Base-by-base conservation (phyloP, 1,140 invertebrate genomes). In the Drosophila santomea region DNA sequence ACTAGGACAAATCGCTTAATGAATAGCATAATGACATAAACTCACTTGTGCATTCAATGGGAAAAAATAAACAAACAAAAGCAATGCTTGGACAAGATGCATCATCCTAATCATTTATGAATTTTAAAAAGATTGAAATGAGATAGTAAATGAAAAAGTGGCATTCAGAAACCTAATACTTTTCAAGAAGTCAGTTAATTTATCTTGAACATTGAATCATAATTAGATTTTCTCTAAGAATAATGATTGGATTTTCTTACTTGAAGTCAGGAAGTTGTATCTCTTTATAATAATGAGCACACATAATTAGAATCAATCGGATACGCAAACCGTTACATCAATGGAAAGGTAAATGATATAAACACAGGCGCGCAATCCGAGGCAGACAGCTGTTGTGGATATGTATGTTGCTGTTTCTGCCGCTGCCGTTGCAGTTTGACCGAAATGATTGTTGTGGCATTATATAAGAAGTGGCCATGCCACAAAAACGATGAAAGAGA, bases 381-480 rank as follows among this genome's bases (percentile, higher is more conserved):
- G 44, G 71, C 71, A 71, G 58, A 80, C 69, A 78, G 73, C 73
- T 75, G 73, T 74, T 75, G 72, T 15, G 57, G 48, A 74, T 56
- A 20, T 41, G 57, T 35, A 32, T 54, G 61, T 4, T 4, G 25
- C 23, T 25, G 23, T 4, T 4, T 4, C 23, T 25, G 23, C 52
- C 17, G 50, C 38, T 54, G 80, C 52, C 60, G 83, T 76, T 88
- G 83, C 83, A 83, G 83, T 64, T 72, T 83, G 80, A 81, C 76
- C 83, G 79, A 88, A 88, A 88, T 89, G 84, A 88, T 88, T 83
- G 83, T 83, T 74, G 83, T 73, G 75, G 44, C 52, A 88, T 88
- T 88, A 88, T 88, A 88, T 88, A 88, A 88, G 75, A 88, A 88
- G 83, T 88, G 83, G 83, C 84, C 84, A 83, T 88, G 83, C 83